Conservation (phyloP, 2,888 invertebrate species). For the Xiphydria camelus region DNA sequence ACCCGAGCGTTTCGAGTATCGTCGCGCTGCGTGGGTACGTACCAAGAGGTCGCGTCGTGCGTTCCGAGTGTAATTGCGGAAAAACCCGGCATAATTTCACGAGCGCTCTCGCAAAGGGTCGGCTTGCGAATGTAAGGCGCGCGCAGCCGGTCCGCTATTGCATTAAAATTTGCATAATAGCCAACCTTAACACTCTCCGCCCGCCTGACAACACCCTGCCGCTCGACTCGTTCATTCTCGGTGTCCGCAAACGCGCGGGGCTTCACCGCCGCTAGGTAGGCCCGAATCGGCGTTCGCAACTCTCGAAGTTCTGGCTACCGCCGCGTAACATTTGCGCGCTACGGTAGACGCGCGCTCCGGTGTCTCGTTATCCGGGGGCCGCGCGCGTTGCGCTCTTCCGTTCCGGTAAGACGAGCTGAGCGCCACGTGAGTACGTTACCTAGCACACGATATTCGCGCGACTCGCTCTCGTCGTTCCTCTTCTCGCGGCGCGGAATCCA, state of each 20-base stretch:
- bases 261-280: background rate
- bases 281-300: too few relatives aligned
- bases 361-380: too few relatives aligned
- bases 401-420: too few relatives aligned
- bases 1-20: constrained; percentile 14
- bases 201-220: background rate
- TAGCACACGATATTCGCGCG: constrained; percentile 20
- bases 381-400: too few relatives aligned
- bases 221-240: background rate
- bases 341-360: too few relatives aligned
- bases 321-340: too few relatives aligned
- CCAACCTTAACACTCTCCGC: constrained; percentile 28
- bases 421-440: too few relatives aligned
- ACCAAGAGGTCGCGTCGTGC: too few relatives aligned
- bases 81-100: constrained; percentile 35
- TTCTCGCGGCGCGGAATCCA: too few relatives aligned
- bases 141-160: constrained; percentile 36
- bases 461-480: constrained; percentile 14
- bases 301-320: too few relatives aligned
- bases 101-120: constrained; percentile 36
- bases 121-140: constrained; percentile 35
- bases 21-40: too few relatives aligned
- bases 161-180: constrained; percentile 50
- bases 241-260: background rate
- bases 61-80: constrained; percentile 23